Conservation (phyloP, 2,888 invertebrate species). For the Drosophila kambysellisi region DNA sequence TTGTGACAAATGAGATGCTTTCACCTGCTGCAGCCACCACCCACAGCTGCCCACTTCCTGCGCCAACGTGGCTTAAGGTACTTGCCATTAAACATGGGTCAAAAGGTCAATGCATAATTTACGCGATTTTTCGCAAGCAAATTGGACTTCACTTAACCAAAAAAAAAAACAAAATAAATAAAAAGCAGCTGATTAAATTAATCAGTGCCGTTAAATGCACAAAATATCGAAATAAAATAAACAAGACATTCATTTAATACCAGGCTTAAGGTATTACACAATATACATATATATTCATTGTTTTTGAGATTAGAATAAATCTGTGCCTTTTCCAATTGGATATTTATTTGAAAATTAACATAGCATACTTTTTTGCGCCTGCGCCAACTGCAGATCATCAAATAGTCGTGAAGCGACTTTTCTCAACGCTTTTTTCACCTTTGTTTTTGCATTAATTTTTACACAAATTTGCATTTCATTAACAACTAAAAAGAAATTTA, state of each 20-base stretch:
- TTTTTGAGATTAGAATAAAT: neutral
- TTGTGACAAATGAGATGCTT: constrained; percentile 46
- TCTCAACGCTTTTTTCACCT: constrained; percentile 15
- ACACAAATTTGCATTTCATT: constrained; percentile 72
- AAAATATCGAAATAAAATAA: constrained; percentile 10
- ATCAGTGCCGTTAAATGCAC: constrained; percentile 13
- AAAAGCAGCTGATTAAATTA: constrained; percentile 27
- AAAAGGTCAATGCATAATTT: constrained; percentile 49
- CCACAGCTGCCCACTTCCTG: neutral
- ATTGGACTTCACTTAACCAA: neutral
- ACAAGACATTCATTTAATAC: neutral
- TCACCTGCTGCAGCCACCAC: neutral
- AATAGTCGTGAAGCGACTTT: constrained; percentile 12
- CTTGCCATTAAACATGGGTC: constrained; percentile 23
- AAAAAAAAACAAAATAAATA: neutral
- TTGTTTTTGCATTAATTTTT: constrained; percentile 63
- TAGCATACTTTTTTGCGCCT: constrained; percentile 18
- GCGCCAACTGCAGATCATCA: constrained; percentile 9
- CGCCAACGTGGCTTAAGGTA: constrained; percentile 4
- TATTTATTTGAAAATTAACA: constrained; percentile 1
- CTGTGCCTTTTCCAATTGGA: neutral
- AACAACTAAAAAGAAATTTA: constrained; percentile 61
- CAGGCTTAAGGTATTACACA: neutral
- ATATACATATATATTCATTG: neutral
- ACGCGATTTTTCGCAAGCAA: constrained; percentile 13